Percentiles rank a stretch among this genome's conserved stretches.
phyloP scores from a whole-genome alignment of 1,140 invertebrate genomes.

The Cepaea nemoralis region DNA sequence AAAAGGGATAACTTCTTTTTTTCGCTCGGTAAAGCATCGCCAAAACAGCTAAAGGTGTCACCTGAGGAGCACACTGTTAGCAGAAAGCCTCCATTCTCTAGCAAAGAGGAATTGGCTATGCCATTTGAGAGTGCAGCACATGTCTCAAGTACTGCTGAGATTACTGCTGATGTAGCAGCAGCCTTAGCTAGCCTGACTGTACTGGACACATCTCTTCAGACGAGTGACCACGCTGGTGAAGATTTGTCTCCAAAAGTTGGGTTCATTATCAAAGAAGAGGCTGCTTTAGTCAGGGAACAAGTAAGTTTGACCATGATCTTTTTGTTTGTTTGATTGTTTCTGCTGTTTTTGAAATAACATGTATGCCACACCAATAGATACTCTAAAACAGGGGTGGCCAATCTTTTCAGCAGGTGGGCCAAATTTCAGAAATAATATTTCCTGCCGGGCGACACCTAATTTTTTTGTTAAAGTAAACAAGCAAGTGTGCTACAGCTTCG shows the following conservation, averaged over 20 bases:
- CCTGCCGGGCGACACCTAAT: no score
- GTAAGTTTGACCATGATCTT: slow-evolving; percentile 5
- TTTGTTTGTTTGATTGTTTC: no score
- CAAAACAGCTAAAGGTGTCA: slow-evolving; percentile 81
- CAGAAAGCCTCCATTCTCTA: neutral
- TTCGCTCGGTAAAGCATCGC: slow-evolving; percentile 85
- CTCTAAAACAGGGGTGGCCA: no score
- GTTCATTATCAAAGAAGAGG: slow-evolving; percentile 80
- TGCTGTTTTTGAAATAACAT: no score
- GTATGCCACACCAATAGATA: no score
- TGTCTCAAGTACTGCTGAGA: slow-evolving; percentile 20
- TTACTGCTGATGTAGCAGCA: neutral
- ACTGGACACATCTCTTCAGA: neutral
- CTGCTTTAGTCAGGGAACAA: slow-evolving; percentile 5
- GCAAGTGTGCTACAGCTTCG: no score
- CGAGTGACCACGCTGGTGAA: neutral
- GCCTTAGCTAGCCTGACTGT: neutral
- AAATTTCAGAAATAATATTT: no score
- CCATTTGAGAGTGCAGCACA: neutral
- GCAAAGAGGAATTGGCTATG: neutral
- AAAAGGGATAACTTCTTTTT: slow-evolving; percentile 90
- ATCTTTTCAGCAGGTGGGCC: no score
- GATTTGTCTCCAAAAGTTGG: slow-evolving; percentile 72
- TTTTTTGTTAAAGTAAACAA: no score
- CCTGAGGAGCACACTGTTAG: neutral